Evolutionary conservation across 2,797 vertebrate species (phyloP).

Genomic region (Hypotaenidia philippensis): DNA sequence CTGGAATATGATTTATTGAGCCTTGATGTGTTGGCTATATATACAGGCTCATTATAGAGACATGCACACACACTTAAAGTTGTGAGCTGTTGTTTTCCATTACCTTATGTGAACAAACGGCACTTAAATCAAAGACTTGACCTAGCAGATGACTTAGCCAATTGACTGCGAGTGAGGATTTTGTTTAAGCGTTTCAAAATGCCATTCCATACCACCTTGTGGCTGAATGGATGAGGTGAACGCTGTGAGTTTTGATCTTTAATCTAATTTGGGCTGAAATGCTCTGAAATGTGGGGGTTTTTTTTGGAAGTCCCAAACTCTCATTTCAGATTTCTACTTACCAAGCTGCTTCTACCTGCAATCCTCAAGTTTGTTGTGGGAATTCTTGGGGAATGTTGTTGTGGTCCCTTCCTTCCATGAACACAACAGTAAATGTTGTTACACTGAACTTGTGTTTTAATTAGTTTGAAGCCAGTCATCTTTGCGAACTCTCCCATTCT

Average conservation of each 20-base stretch:
- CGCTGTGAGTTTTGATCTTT: background rate
- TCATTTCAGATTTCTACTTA: background rate
- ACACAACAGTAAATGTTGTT: background rate
- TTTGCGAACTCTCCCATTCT: background rate
- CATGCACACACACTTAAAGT: background rate
- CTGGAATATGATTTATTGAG: constrained; percentile 12
- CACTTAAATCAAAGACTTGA: constrained; percentile 19
- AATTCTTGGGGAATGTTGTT: background rate
- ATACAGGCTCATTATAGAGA: constrained; percentile 9
- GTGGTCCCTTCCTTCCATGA: background rate
- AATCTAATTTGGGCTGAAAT: background rate
- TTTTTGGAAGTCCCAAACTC: background rate
- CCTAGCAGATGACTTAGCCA: constrained; percentile 1
- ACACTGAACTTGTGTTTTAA: background rate
- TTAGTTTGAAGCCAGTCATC: background rate
- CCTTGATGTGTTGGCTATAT: background rate
- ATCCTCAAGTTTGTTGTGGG: background rate
- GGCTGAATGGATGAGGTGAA: background rate
- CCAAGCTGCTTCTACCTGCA: background rate
- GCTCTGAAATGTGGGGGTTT: background rate
- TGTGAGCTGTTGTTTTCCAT: constrained; percentile 37
- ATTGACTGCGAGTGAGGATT: constrained; percentile 2
- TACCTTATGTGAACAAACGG: constrained; percentile 6
- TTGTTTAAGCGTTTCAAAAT: constrained; percentile 28
- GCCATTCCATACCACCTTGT: background rate